These are phyloP conservation scores for Lamprologus callipterus DNA, from an alignment of 2,113 vertebrate genomes.

Conservation along the genomic window DNA sequence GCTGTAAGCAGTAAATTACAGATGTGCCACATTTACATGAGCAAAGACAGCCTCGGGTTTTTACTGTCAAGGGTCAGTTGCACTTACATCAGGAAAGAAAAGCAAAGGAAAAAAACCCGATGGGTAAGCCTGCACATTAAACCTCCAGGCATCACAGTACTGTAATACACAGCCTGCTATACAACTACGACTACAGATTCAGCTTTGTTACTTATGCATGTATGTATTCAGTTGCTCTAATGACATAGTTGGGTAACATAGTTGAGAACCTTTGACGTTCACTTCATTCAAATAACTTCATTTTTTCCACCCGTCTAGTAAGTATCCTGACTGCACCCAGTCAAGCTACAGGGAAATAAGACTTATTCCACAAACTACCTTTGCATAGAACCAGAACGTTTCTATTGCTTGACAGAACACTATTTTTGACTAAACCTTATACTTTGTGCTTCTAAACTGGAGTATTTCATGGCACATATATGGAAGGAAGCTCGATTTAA, in stretches of 20 bases:
- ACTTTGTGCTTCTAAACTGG: neutral
- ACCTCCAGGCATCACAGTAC: neutral
- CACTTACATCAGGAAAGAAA: neutral
- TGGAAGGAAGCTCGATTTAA: neutral
- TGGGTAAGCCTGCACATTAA: neutral
- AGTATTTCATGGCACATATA: neutral
- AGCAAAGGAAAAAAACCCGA: neutral
- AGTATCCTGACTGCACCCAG: neutral
- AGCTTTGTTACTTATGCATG: neutral
- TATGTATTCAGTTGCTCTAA: neutral
- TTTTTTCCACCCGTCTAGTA: neutral
- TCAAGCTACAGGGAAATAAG: neutral
- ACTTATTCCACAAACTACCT: neutral
- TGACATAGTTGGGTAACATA: neutral
- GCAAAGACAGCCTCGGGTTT: neutral
- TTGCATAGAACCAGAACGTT: neutral
- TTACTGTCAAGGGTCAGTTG: neutral
- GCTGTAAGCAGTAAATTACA: neutral
- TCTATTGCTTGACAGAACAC: neutral
- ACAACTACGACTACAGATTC: neutral
- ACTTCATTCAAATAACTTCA: neutral
- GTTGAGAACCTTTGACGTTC: neutral
- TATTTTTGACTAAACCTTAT: neutral
- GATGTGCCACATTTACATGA: neutral
- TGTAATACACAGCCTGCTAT: neutral